Conservation (phyloP, 2,888 invertebrate genomes). For the Thysanoteuthis rhombus region DNA sequence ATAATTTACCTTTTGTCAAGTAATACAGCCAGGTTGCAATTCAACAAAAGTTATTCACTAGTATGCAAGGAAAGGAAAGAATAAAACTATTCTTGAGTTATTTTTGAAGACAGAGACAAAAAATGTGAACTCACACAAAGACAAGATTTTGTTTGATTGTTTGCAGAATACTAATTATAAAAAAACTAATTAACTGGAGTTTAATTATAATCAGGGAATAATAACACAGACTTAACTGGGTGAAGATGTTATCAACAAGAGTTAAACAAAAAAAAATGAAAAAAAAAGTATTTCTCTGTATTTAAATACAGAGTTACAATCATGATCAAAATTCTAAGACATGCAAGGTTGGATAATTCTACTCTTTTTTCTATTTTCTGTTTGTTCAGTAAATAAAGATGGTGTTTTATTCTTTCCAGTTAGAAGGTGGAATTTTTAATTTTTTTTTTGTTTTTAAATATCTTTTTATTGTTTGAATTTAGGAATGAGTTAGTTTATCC, state of each 20-base stretch:
- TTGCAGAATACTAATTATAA: not conserved
- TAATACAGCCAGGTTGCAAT: too few species aligned
- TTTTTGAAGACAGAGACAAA: not conserved
- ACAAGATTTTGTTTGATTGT: not conserved
- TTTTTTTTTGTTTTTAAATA: not conserved
- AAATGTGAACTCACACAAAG: not conserved
- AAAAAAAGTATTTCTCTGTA: not conserved
- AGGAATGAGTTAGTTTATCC: not conserved
- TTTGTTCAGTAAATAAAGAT: not conserved
- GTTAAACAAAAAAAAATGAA: not conserved
- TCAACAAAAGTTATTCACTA: too few species aligned
- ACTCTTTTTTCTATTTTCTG: not conserved
- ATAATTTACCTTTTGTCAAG: too few species aligned
- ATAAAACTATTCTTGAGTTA: not conserved
- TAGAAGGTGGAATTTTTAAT: not conserved
- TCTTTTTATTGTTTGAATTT: not conserved
- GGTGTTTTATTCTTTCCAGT: not conserved
- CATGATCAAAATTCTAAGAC: not conserved
- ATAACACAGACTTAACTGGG: not conserved
- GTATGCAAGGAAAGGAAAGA: not conserved
- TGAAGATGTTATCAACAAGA: not conserved
- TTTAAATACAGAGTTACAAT: not conserved
- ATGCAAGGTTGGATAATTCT: not conserved
- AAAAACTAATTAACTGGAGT: not conserved
- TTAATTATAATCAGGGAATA: not conserved